Conservation (phyloP, 92 coral and sea anemone genomes). For the Pocillopora grandis region DNA sequence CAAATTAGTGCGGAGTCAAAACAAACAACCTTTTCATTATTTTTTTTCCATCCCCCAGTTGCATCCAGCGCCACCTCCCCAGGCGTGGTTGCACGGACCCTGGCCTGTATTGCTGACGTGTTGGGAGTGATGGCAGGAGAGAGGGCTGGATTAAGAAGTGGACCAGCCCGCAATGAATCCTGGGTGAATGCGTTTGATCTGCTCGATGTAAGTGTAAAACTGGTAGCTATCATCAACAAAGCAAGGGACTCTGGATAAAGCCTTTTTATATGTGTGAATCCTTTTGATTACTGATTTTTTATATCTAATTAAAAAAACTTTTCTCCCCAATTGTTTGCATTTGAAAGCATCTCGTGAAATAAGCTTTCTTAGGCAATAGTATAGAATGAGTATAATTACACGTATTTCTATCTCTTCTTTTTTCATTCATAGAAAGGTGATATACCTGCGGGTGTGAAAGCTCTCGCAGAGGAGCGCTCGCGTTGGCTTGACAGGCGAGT, state of each 20-base stretch:
- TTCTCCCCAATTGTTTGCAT: too few species aligned
- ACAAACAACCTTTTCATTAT: too few species aligned
- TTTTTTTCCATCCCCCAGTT: slow-evolving; percentile 46
- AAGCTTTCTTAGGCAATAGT: too few species aligned
- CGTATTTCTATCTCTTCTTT: not conserved
- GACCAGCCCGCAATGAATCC: slow-evolving; percentile 87
- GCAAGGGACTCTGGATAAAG: not conserved
- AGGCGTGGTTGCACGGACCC: slow-evolving; percentile 88
- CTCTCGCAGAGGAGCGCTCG: slow-evolving; percentile 77
- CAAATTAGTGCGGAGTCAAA: too few species aligned
- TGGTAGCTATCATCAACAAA: too few species aligned
- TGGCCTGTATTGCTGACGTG: slow-evolving; percentile 96
- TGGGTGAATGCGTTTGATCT: slow-evolving; percentile 90
- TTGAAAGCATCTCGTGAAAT: too few species aligned
- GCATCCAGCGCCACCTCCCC: slow-evolving; percentile 69
- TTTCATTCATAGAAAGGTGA: slow-evolving; percentile 54
- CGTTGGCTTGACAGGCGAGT: slow-evolving; percentile 87
- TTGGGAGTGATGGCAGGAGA: slow-evolving; percentile 98
- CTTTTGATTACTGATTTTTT: too few species aligned
- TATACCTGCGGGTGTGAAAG: slow-evolving; percentile 70
- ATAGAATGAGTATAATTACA: too few species aligned
- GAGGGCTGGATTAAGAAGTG: slow-evolving; percentile 95
- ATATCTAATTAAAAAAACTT: too few species aligned
- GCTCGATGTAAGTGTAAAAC: slow-evolving; percentile 61
- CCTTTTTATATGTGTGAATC: too few species aligned